Evolutionary conservation across 2,888 invertebrate species (phyloP).

Genomic region (Chymomyza caudatula): DNA sequence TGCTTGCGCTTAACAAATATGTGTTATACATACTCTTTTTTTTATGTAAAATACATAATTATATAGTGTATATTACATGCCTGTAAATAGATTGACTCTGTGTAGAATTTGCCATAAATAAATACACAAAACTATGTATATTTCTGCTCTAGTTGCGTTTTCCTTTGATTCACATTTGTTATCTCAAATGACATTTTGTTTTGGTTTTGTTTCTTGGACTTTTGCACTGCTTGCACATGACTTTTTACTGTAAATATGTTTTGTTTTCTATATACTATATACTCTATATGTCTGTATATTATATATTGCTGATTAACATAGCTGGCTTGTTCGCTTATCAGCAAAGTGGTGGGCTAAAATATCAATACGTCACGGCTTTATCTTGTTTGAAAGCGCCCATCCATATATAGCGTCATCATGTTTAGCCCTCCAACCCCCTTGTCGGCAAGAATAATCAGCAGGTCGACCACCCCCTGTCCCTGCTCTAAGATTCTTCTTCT

Average conservation of each 20-base stretch:
- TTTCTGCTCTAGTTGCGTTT: neutral
- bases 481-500: too few relatives aligned
- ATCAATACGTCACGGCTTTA: constrained; percentile 38
- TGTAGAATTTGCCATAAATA: constrained; percentile 51
- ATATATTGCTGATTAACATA: neutral
- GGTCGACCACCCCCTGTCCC: too few relatives aligned
- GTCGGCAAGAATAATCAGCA: too few relatives aligned
- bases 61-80: neutral
- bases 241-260: constrained; percentile 10
- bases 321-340: constrained; percentile 37
- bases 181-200: neutral
- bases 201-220: constrained; percentile 43
- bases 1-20: neutral
- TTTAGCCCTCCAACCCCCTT: too few relatives aligned
- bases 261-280: constrained; percentile 9
- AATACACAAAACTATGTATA: constrained; percentile 28
- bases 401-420: too few relatives aligned
- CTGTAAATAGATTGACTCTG: constrained; percentile 65
- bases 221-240: constrained; percentile 41
- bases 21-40: neutral
- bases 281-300: neutral
- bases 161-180: neutral
- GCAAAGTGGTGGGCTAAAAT: constrained; percentile 62
- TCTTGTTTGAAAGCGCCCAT: too few relatives aligned
- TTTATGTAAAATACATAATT: constrained; percentile 13